A percentile compares a stretch with the other conserved stretches of the same genome.
Evolutionary conservation across 2,113 vertebrate genomes (phyloP).

Genomic region (Diglossa brunneiventris): DNA sequence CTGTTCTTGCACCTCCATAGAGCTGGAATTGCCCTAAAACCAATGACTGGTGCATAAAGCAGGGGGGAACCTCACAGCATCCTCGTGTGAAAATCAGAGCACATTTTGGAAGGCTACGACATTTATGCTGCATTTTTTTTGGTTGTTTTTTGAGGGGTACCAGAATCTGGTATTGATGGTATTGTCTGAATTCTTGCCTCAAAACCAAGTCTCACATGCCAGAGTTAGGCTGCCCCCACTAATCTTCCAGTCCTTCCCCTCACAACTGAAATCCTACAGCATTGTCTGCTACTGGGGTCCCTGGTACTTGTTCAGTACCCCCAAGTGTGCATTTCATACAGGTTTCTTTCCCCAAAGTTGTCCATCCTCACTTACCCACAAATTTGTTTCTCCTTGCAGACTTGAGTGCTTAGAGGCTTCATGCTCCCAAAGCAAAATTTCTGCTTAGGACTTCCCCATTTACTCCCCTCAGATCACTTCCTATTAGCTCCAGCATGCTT

Average conservation of each 20-base stretch:
- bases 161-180: neutral
- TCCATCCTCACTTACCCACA: neutral
- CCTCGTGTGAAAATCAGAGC: neutral
- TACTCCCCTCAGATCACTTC: neutral
- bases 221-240: neutral
- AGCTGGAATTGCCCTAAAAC: neutral
- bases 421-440: neutral
- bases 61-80: accelerated
- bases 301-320: neutral
- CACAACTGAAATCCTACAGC: neutral
- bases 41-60: neutral
- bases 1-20: neutral
- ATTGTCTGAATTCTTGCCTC: neutral
- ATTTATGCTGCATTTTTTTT: accelerated
- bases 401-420: neutral
- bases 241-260: neutral
- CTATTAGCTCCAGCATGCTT: neutral
- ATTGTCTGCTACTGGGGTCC: neutral
- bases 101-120: neutral
- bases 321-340: neutral
- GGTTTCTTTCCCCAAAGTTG: neutral
- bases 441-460: neutral
- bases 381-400: neutral
- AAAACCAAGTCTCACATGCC: neutral
- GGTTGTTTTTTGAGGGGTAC: neutral